Conservation (phyloP, 1,140 invertebrate genomes). For the Phymastichus coffea region DNA sequence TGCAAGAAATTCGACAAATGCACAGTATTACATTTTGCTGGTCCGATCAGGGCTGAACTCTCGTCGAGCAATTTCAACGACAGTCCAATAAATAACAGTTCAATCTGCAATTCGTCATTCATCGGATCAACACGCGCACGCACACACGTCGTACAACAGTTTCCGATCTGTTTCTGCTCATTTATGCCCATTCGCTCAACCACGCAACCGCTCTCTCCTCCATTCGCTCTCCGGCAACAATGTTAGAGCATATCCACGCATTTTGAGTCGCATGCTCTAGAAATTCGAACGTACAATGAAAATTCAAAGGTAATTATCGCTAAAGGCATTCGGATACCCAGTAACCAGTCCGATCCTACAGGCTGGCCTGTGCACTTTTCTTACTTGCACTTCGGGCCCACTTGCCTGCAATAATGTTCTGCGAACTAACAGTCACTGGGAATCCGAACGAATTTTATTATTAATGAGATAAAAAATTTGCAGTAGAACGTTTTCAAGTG, state of each 20-base stretch:
- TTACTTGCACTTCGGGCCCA: no score
- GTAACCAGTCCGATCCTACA: slow-evolving; percentile 21
- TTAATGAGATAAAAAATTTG: slow-evolving; percentile 53
- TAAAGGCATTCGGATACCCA: slow-evolving; percentile 45
- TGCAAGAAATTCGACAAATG: slow-evolving; percentile 66
- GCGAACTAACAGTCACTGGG: no score
- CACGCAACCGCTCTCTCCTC: slow-evolving; percentile 33
- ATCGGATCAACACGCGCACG: no score
- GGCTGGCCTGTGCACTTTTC: no score
- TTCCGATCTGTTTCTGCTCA: no score
- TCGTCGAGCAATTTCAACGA: no score
- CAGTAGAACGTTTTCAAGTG: slow-evolving; percentile 56
- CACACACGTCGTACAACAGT: no score
- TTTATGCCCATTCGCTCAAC: background rate
- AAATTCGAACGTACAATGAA: slow-evolving; percentile 49
- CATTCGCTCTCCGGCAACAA: slow-evolving; percentile 42
- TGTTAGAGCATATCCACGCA: slow-evolving; percentile 55
- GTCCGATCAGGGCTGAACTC: no score
- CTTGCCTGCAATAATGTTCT: no score
- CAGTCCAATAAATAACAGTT: no score
- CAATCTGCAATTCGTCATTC: no score
- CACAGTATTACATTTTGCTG: slow-evolving; percentile 40
- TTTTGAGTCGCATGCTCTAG: slow-evolving; percentile 52
- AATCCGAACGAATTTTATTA: slow-evolving; percentile 44
- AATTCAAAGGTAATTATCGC: slow-evolving; percentile 51